Base-by-base conservation (phyloP, 2,888 invertebrate species). In the Acronicta alni region DNA sequence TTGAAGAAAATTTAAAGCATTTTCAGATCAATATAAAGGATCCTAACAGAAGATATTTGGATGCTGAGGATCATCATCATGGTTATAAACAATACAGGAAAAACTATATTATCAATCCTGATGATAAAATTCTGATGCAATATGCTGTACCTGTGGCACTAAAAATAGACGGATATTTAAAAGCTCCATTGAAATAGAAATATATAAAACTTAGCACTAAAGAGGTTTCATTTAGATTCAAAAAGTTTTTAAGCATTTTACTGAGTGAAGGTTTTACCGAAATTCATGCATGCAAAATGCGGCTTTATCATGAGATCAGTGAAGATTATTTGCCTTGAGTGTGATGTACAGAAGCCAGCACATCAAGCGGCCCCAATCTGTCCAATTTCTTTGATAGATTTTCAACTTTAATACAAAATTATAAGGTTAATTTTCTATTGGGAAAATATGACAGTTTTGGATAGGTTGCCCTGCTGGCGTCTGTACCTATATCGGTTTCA, bases 81-180 rank as follows among this genome's bases (percentile, higher is more conserved):
- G 74, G 53, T n/a, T 37, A 39, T 8, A 14, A 23, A 17, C 38
- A 8, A 3, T 26, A 7, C 47, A 51, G 66, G 15, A 65, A 77
- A 12, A 61, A 48, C 12, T 48, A 3, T 2, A 38, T 7, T 5
- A n/a, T 52, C 0, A 51, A 77, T 23, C 63, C 73, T 2, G 83
- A 82, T 0, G 63, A 72, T 41, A 82, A 85, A 14, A 57, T 89
- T 0, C 43, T 88, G 9, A 58, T 89, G 43, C 78, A 86, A 10
- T 77, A 91, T 38, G 91, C 86, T 0, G 82, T 90, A 6, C 91
- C 90, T 3, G 58, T 91, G 0, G 63, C 80, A 2, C 57, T 90
- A 72, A 81, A 80, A n/a, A 53, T 91, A 0, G 72, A 84, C 20
- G 91, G 92, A 0, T 88, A 75, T 53, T 59, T 92, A 16, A 80